Evolutionary conservation across 2,888 invertebrate genomes (phyloP), one percentile per base, ranked within the genome.

Genomic region (Clusia tigrina): DNA sequence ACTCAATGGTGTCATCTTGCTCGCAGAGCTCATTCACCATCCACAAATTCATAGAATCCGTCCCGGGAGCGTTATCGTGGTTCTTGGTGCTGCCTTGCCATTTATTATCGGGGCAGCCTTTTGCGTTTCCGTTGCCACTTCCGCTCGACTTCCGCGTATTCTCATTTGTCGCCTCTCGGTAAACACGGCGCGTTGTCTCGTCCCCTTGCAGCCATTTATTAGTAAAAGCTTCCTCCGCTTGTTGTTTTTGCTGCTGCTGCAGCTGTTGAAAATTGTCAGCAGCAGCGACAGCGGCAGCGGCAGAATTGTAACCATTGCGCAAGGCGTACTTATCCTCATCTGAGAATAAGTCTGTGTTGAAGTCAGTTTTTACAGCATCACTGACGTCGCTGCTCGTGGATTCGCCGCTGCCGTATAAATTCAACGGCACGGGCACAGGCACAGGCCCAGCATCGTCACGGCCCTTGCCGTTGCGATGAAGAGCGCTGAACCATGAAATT

Each of bases 21-120:
- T 76, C 72, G 58, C 78, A 78, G 65, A 70, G 70, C 64, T 78
- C 77, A 64, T 78, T 76, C 42, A 78, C 53, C 66, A 77, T 71
- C 78, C 78, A 78, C 57, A 75, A 71, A 59, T 69, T 71, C 53
- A 68, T 32, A 23, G 71, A 70, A 42, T 71, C 69, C 1, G 71
- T 69, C 42, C 62, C 57, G 6, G 48, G 20, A 6, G 48, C 20
- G 22, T 18, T 20, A 2, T 2, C 48, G 18, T 42, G 54, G 59
- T 69, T 69, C 52, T 66, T 69, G 9, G 64, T 58, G 25, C 37
- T 65, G 10, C 73, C 74, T 18, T 68, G 72, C 76, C 76, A 76
- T 58, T 68, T 74, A 65, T 76, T 76, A 60, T 73, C 71, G 2
- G 69, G 61, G 60, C 72, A 73, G 65, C 67, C 48, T 69, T 70